Base-by-base conservation (phyloP, 2,113 vertebrate genomes). In the Proteles cristata region DNA sequence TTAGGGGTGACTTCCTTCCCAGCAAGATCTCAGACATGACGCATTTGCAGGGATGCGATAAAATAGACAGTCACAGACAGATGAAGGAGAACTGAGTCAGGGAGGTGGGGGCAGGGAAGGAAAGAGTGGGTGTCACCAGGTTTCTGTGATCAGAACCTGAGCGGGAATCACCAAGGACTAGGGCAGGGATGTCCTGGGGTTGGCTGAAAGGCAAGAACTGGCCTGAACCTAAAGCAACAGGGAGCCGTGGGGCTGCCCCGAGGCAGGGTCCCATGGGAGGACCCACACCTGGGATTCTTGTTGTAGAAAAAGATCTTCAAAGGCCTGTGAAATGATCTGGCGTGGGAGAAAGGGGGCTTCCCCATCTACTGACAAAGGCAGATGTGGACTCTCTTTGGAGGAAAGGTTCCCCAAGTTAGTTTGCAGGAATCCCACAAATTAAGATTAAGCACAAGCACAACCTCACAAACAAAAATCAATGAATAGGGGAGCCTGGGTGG, bases 261-360 rank as follows among this genome's bases (percentile, higher is more conserved):
- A 50, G 11, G 1, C 31, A 25, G 55, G 10, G 26, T 31, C 48
- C 28, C 69, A 0, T 0, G 11, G 12, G 3, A 12, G 5, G 4
- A 4, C 8, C 15, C 7, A 0, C 55, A 45, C 58, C 50, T 65
- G 65, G 53, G 35, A 63, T 11, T 39, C 48, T 93, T 31, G 35
- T 28, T 61, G 25, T 3, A 19, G 4, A 33, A 53, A 53, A 68
- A 63, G 53, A 33, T 12, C 63, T 31, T 28, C 17, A 39, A 84
- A 39, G 23, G 23, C 68, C 35, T 55, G 39, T 25, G 15, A 35
- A 25, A 9, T 12, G 35, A 55, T 26, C 33, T 6, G 1, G 11
- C 25, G 16, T 17, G 26, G 68, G 39, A 45, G 65, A 58, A 33
- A 50, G 0, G 39, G 35, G 6, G 3, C 39, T 39, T 66, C 48